Evolutionary conservation across 2,113 vertebrate genomes (phyloP).

Genomic region (Montifringilla adamsi): DNA sequence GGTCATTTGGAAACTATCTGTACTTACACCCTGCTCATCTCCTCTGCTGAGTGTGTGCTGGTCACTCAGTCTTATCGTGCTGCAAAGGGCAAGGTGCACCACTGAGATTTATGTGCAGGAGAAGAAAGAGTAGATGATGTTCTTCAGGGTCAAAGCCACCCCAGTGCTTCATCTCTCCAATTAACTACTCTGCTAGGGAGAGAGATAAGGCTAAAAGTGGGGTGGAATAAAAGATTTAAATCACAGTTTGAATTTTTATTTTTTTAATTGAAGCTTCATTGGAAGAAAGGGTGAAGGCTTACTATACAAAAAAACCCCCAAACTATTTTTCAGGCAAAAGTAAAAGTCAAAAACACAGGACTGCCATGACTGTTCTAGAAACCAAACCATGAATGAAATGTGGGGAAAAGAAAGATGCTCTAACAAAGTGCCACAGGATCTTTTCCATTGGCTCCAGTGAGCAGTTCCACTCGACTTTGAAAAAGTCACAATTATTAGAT

Average conservation of each 20-base stretch:
- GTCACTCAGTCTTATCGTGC: background rate
- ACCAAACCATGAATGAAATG: background rate
- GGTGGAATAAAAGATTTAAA: background rate
- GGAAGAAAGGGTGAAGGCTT: background rate
- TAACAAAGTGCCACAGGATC: background rate
- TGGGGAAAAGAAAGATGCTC: background rate
- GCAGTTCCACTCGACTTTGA: background rate
- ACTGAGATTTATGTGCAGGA: background rate
- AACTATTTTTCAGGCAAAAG: background rate
- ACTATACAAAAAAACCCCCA: background rate
- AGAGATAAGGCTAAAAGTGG: background rate
- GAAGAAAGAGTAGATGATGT: background rate
- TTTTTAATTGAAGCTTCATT: background rate
- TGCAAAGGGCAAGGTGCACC: background rate
- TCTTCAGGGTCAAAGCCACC: background rate
- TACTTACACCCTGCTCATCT: background rate
- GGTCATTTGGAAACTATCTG: background rate
- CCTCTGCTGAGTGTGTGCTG: background rate
- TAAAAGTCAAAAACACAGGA: background rate
- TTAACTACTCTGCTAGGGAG: background rate
- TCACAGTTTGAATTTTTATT: background rate
- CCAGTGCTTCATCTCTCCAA: background rate
- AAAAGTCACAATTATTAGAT: background rate
- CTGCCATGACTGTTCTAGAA: background rate
- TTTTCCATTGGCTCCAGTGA: background rate